Evolutionary conservation across 1,140 invertebrate species (phyloP).

Genomic region (Zaprionus camerounensis): DNA sequence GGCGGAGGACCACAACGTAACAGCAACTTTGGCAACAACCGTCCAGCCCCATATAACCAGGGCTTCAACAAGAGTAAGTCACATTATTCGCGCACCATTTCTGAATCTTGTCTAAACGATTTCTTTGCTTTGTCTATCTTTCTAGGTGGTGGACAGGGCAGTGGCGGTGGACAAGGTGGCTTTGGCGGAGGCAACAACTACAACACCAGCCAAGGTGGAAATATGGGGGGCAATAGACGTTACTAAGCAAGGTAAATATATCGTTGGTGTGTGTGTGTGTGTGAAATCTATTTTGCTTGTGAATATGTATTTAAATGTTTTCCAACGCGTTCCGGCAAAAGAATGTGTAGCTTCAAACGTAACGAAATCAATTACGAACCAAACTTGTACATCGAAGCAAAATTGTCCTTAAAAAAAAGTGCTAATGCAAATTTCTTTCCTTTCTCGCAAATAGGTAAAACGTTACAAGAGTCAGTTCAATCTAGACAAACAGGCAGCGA

Average conservation of each 20-base stretch:
- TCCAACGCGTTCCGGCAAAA: slow-evolving; percentile 39
- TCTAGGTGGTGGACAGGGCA: slow-evolving; percentile 51
- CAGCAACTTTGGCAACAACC: slow-evolving; percentile 87
- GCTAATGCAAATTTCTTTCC: slow-evolving; percentile 75
- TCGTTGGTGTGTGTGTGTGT: background rate
- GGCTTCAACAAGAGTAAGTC: slow-evolving; percentile 75
- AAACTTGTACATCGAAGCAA: slow-evolving; percentile 29
- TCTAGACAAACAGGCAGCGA: slow-evolving; percentile 74
- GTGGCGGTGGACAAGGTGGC: slow-evolving; percentile 52
- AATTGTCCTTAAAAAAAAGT: slow-evolving; percentile 27
- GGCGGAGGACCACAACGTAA: slow-evolving; percentile 89
- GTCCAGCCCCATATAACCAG: slow-evolving; percentile 86
- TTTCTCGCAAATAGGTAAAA: slow-evolving; percentile 81
- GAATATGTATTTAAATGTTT: slow-evolving; percentile 22
- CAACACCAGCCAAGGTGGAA: slow-evolving; percentile 67
- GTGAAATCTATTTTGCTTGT: slow-evolving; percentile 19
- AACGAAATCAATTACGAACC: slow-evolving; percentile 36
- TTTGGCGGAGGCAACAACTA: slow-evolving; percentile 64
- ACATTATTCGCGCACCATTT: background rate
- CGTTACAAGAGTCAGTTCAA: slow-evolving; percentile 75
- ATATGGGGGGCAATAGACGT: slow-evolving; percentile 82
- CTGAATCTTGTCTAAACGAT: background rate
- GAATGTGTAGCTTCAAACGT: slow-evolving; percentile 20
- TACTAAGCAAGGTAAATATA: slow-evolving; percentile 77
- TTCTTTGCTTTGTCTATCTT: background rate